Percentiles rank a stretch among this genome's conserved stretches.
These are phyloP conservation scores for Netelia virgata DNA, from an alignment of 2,888 invertebrate genomes.

Conservation along the genomic window DNA sequence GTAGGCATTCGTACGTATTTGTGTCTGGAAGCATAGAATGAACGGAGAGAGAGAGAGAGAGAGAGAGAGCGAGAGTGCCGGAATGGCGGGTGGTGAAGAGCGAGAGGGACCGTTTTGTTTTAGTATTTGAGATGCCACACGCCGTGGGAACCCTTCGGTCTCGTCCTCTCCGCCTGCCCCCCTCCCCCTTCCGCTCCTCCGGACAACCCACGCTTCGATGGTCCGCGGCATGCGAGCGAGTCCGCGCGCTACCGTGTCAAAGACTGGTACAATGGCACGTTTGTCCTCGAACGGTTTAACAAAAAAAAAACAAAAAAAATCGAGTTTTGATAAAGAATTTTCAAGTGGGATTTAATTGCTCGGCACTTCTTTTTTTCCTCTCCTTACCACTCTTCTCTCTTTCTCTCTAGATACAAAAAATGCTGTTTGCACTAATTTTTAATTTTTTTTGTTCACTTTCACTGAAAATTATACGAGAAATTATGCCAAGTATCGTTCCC, in stretches of 20 bases:
- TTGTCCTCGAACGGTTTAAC: conserved; percentile 63
- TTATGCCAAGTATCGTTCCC: background rate
- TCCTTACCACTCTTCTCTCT: conserved; percentile 11
- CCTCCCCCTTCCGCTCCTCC: conserved; percentile 30
- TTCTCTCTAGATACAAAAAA: background rate
- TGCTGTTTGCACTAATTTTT: too few species aligned
- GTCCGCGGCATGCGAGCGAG: conserved; percentile 43
- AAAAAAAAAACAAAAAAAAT: conserved; percentile 42
- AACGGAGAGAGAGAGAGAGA: conserved; percentile 11
- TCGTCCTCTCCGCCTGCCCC: conserved; percentile 65
- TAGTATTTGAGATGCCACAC: conserved; percentile 80
- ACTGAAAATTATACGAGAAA: too few species aligned
- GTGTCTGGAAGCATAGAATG: background rate
- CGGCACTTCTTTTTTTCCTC: conserved; percentile 59
- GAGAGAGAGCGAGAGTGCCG: conserved; percentile 3
- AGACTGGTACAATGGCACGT: conserved; percentile 70
- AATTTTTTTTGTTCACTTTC: too few species aligned
- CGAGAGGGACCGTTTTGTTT: conserved; percentile 79
- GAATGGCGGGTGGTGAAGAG: conserved; percentile 57
- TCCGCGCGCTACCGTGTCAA: conserved; percentile 43
- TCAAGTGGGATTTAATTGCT: conserved; percentile 69
- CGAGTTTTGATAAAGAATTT: conserved; percentile 49
- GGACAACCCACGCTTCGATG: conserved; percentile 67
- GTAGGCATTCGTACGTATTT: conserved; percentile 74
- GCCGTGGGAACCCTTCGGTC: conserved; percentile 82